Conservation (phyloP, 2,888 invertebrate species). For the Rhamphomyia laevipes region DNA sequence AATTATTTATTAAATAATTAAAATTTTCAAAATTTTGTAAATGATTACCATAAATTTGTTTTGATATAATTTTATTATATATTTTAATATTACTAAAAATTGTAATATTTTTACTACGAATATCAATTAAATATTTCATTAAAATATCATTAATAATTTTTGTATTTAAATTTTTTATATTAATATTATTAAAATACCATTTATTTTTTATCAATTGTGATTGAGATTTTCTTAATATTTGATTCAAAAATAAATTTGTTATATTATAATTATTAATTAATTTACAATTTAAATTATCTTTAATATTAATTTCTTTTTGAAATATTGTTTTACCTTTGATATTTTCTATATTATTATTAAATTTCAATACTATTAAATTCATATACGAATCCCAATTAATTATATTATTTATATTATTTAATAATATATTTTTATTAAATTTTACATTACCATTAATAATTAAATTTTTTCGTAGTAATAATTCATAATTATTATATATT, state of each 20-base stretch:
- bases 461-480: conserved; percentile 27
- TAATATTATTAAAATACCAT: background rate
- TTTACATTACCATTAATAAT: conserved; percentile 26
- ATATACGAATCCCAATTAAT: conserved; percentile 24
- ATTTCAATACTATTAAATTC: conserved; percentile 16
- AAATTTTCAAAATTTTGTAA: no score
- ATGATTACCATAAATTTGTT: no score
- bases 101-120: background rate
- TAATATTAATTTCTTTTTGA: conserved; percentile 12
- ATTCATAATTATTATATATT: conserved; percentile 11
- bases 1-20: no score
- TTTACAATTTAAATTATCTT: background rate
- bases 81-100: background rate
- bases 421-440: conserved; percentile 20
- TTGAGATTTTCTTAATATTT: background rate
- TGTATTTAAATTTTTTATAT: background rate
- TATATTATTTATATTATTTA: conserved; percentile 21
- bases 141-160: background rate
- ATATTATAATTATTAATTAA: background rate
- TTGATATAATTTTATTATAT: background rate
- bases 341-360: background rate
- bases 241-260: background rate
- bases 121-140: background rate
- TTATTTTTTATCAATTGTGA: background rate
- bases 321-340: conserved; percentile 23